Conservation (phyloP, 2,888 invertebrate species). For the Oscheius myriophilus region DNA sequence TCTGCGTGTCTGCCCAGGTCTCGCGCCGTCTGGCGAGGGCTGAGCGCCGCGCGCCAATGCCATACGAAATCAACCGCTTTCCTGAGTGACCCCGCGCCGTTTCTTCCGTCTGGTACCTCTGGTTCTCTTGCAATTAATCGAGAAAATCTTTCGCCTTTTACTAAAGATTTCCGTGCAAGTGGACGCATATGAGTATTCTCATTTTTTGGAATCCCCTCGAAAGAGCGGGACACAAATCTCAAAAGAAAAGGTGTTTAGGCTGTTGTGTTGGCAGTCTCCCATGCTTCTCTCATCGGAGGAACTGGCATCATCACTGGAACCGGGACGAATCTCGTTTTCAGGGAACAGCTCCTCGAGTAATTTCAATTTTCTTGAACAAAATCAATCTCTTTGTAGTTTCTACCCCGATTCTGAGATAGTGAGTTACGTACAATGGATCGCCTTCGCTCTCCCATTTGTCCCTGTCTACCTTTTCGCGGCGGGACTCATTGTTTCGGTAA, state of each 20-base stretch:
- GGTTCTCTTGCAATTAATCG: conserved; percentile 37
- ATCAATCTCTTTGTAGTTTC: conserved; percentile 26
- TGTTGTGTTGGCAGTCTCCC: conserved; percentile 44
- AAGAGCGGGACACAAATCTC: background rate
- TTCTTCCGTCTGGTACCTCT: background rate
- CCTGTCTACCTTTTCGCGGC: conserved; percentile 45
- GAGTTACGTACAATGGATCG: conserved; percentile 50
- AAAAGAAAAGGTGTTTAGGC: conserved; percentile 22
- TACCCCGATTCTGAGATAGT: conserved; percentile 42
- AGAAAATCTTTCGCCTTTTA: conserved; percentile 67
- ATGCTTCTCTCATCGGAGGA: conserved; percentile 51
- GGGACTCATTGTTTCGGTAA: conserved; percentile 40
- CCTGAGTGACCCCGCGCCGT: background rate
- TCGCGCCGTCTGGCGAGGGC: background rate
- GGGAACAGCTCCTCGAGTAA: conserved; percentile 45
- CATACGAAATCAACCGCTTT: background rate
- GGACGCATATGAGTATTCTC: conserved; percentile 28
- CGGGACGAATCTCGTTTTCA: conserved; percentile 48
- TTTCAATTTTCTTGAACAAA: background rate
- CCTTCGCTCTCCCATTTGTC: conserved; percentile 48
- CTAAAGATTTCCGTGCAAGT: conserved; percentile 64
- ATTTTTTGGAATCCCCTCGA: conserved; percentile 29
- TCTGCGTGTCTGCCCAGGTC: conserved; percentile 4
- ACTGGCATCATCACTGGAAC: conserved; percentile 51
- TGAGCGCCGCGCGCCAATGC: background rate